These are phyloP conservation scores for Manis crassicaudata DNA, from an alignment of 2,797 vertebrate species.

Conservation along the genomic window DNA sequence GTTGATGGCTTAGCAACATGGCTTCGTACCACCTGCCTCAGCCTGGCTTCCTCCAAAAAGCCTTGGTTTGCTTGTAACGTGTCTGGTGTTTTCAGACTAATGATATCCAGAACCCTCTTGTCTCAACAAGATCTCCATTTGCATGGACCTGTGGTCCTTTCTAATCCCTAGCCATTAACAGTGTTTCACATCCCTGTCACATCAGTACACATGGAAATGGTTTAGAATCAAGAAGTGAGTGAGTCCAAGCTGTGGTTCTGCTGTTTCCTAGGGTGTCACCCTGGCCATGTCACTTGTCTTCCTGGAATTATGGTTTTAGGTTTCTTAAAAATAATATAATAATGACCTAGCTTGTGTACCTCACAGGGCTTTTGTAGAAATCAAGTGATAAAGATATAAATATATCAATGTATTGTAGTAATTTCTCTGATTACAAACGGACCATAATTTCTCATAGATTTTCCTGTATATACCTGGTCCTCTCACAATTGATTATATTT, in stretches of 20 bases:
- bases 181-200: background rate
- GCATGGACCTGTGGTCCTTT: background rate
- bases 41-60: background rate
- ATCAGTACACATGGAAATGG: accelerated
- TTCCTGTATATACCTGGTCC: background rate
- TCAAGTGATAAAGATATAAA: background rate
- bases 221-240: background rate
- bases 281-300: background rate
- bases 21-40: background rate
- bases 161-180: background rate
- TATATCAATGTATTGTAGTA: background rate
- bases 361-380: background rate
- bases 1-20: accelerated
- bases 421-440: slow-evolving; percentile 30
- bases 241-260: background rate
- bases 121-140: background rate
- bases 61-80: background rate
- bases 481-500: background rate
- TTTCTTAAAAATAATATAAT: slow-evolving; percentile 1
- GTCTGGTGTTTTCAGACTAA: background rate
- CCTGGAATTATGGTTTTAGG: background rate
- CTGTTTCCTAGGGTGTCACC: background rate
- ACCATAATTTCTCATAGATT: background rate
- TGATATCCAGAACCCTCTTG: background rate
- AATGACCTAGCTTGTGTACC: background rate